These are phyloP conservation scores for Bombus waltoni DNA, from an alignment of 1,140 invertebrate species.

Conservation along the genomic window DNA sequence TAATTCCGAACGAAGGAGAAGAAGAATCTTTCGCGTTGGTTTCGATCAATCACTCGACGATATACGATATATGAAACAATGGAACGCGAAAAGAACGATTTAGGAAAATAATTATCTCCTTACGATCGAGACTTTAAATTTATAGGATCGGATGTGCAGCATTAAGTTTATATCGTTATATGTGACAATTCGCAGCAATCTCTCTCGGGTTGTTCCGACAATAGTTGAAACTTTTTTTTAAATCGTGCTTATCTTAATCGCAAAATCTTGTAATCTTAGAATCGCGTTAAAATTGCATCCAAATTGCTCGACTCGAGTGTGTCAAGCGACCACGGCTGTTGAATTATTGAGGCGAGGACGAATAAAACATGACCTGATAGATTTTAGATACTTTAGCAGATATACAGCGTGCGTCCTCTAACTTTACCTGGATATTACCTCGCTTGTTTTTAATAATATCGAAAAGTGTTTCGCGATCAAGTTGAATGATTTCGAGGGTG, in stretches of 20 bases:
- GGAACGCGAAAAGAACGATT: neutral
- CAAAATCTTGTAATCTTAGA: neutral
- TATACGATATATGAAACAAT: neutral
- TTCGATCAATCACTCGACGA: neutral
- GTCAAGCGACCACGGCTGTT: neutral
- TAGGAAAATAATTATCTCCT: neutral
- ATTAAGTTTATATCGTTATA: no score
- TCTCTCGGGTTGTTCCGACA: no score
- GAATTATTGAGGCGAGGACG: neutral
- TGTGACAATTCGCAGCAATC: no score
- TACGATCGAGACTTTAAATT: no score
- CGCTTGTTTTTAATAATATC: no score
- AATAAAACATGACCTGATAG: neutral
- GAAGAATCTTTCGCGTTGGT: no score
- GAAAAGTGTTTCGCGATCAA: no score
- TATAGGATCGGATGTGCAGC: no score
- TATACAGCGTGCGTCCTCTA: rapidly evolving
- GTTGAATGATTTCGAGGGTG: no score
- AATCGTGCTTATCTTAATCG: neutral
- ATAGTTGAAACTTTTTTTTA: neutral
- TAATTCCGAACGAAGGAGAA: neutral
- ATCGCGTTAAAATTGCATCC: no score
- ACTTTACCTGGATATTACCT: no score
- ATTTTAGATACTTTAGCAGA: neutral
- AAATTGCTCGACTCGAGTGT: neutral